Evolutionary conservation across 2,888 invertebrate species (phyloP), one percentile per base, ranked within the genome.

Genomic region (Timandra comae): DNA sequence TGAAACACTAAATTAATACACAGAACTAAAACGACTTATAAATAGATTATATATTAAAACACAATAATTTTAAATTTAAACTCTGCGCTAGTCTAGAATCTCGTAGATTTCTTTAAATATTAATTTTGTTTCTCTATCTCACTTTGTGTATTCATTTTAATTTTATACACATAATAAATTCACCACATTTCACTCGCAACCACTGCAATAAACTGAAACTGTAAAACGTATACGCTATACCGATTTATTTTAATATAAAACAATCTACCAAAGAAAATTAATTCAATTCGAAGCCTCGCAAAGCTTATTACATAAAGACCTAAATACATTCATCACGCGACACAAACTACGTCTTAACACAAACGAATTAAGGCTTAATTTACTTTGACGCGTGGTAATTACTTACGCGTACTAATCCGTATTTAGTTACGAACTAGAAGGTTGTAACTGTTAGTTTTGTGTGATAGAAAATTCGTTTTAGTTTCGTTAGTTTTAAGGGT

Each of bases 241-340:
- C n/a, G n/a, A n/a, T n/a, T n/a, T n/a, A 39, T 41, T 46, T 38
- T 41, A 39, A 44, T 40, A 43, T 39, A 49, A 39, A 44, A 35
- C 33, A 43, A 44, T 46, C 28, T 24, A 20, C 36, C 40, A 42
- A 43, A 46, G 45, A 47, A 49, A 47, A 49, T 47, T 43, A 45
- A 43, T 46, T 42, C 45, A 35, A 46, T 44, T 40, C n/a, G 41
- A 41, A 41, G 30, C 30, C 20, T 29, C 35, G 23, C 30, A 19
- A 34, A 30, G 35, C 30, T 22, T 28, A 13, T 24, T n/a, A 11
- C 26, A 24, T 35, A 46, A 35, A 13, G 29, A 25, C 11, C 7
- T 33, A 41, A 41, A 37, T 24, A 32, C 31, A 16, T 29, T 12
- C 7, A 19, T 16, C 11, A 12, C 28, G 9, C 10, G 12, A 33